A percentile compares a stretch with the other conserved stretches of the same genome.
phyloP scores from a whole-genome alignment of 2,797 vertebrate species.

The Myotis planiceps region DNA sequence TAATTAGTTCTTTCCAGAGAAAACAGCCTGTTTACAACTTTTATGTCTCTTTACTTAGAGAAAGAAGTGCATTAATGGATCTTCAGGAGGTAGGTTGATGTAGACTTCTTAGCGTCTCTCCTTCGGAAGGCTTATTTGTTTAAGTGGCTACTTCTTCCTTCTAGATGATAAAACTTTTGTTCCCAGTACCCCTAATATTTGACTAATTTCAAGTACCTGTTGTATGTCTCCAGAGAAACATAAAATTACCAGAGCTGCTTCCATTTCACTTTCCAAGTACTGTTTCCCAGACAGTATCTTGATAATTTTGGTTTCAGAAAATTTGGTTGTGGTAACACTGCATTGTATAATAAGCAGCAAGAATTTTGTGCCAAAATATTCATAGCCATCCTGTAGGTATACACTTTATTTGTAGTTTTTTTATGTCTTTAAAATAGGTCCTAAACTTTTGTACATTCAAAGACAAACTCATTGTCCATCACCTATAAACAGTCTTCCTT shows the following conservation, averaged over 20 bases:
- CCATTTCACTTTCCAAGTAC: background rate
- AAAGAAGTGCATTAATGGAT: background rate
- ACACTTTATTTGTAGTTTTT: background rate
- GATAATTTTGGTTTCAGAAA: constrained; percentile 24
- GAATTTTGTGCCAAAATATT: background rate
- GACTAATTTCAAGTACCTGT: background rate
- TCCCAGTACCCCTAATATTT: background rate
- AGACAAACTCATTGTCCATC: background rate
- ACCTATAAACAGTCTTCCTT: background rate
- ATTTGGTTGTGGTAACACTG: background rate
- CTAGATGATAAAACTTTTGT: background rate
- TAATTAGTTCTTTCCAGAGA: constrained; percentile 72
- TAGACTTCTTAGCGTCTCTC: background rate
- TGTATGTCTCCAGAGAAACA: background rate
- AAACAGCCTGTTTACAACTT: background rate
- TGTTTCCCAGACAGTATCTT: background rate
- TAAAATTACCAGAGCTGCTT: background rate
- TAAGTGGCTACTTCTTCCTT: background rate
- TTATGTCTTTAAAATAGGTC: constrained; percentile 4
- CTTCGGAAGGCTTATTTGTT: background rate
- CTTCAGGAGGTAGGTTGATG: background rate
- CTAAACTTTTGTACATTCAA: background rate
- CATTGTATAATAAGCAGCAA: background rate
- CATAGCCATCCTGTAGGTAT: background rate
- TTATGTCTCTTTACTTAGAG: background rate